Evolutionary conservation across 2,113 vertebrate species (phyloP).

Genomic region (Catharus minimus): DNA sequence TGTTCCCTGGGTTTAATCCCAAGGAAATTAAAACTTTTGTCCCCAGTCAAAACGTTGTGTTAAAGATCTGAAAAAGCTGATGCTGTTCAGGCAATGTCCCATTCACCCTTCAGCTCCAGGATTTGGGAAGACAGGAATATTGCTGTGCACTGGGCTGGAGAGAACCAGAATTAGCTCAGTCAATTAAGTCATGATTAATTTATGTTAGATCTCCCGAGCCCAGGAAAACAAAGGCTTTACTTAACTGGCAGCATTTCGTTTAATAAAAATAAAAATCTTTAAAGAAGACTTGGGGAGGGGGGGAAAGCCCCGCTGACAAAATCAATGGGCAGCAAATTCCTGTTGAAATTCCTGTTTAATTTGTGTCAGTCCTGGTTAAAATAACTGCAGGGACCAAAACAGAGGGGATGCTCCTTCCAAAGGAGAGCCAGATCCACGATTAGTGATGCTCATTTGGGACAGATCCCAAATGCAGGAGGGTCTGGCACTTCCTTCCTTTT

Average conservation of each 20-base stretch:
- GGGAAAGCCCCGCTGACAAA: conserved; percentile 31
- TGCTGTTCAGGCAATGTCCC: conserved; percentile 47
- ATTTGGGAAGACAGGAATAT: conserved; percentile 66
- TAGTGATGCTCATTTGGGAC: neutral
- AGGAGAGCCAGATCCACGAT: neutral
- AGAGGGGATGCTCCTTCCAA: neutral
- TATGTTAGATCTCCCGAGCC: conserved; percentile 70
- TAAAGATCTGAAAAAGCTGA: neutral
- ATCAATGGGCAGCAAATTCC: conserved; percentile 61
- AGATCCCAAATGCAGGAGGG: neutral
- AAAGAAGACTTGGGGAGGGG: conserved; percentile 56
- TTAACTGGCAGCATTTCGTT: conserved; percentile 73
- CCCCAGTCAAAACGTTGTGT: conserved; percentile 7
- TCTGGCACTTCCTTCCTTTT: neutral
- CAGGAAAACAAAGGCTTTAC: conserved; percentile 74
- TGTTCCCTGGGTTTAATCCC: conserved; percentile 42
- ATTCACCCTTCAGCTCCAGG: conserved; percentile 59
- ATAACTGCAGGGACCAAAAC: neutral
- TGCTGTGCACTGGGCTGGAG: conserved; percentile 70
- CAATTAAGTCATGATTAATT: conserved; percentile 86
- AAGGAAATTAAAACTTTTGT: conserved; percentile 61
- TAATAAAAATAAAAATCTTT: conserved; percentile 75
- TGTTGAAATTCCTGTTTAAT: conserved; percentile 47
- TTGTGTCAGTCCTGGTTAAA: conserved; percentile 49
- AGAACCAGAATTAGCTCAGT: conserved; percentile 75